These are phyloP conservation scores for Orius laevigatus DNA, from an alignment of 1,140 invertebrate genomes.

Conservation along the genomic window DNA sequence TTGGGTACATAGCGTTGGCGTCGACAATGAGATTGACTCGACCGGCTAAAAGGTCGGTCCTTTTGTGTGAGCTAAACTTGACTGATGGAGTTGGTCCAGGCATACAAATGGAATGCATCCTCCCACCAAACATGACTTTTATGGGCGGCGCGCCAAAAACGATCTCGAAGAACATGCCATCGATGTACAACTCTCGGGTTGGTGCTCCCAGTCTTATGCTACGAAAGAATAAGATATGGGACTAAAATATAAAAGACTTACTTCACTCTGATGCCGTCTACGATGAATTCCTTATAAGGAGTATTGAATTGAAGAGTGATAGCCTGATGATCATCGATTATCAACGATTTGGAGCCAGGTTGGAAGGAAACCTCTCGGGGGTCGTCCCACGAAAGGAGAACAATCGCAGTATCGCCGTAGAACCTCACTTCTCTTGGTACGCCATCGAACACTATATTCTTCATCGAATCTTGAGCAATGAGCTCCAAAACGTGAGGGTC, in stretches of 20 bases:
- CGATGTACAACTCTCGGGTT: constrained; percentile 78
- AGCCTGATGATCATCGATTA: constrained; percentile 56
- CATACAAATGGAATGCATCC: constrained; percentile 54
- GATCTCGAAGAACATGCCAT: constrained; percentile 71
- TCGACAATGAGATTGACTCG: constrained; percentile 72
- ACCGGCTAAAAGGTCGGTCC: constrained; percentile 61
- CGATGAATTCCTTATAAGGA: constrained; percentile 38
- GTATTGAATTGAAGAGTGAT: constrained; percentile 46
- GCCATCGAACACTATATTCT: constrained; percentile 72
- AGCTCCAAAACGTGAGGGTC: constrained; percentile 40
- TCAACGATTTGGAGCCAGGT: constrained; percentile 42
- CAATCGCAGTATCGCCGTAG: constrained; percentile 67
- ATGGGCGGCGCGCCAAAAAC: constrained; percentile 82
- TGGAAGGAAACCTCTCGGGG: constrained; percentile 72
- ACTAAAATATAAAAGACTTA: constrained; percentile 23
- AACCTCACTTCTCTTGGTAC: constrained; percentile 66
- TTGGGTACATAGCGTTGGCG: constrained; percentile 54
- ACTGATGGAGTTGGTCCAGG: constrained; percentile 78
- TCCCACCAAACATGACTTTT: constrained; percentile 62
- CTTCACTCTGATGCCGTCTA: constrained; percentile 50
- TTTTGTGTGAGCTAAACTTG: constrained; percentile 48
- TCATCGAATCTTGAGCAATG: constrained; percentile 46
- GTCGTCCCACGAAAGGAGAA: constrained; percentile 68
- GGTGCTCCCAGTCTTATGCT: constrained; percentile 79
- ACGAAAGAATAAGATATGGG: constrained; percentile 21